Base-by-base conservation (phyloP, 2,888 invertebrate species). In the Tortrix viridana region DNA sequence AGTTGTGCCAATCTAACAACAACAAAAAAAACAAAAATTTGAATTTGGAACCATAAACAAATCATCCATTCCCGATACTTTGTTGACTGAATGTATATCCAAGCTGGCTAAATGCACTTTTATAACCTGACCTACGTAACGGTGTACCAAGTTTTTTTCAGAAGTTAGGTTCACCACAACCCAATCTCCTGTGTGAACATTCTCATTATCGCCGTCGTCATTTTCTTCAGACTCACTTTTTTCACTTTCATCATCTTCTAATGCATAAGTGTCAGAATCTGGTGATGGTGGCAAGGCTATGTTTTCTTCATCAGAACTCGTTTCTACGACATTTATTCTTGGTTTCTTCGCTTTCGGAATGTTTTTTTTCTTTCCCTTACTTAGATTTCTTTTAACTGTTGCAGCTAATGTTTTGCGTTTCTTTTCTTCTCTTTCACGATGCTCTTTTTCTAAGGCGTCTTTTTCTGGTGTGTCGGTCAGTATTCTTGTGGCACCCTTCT, bases 401-500 rank as follows among this genome's bases (percentile, higher is more conserved):
- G 14, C 18, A 23, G 50, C 32, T 43, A 38, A 44, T 37, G 43
- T 48, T 5, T 48, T 20, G 18, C 16, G 46, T 63, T 66, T 56
- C 48, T 58, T 60, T 55, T 52, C 44, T 50, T 50, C 43, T 55
- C 49, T 66, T 66, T 52, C 57, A 47, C 52, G 41, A 61, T 19
- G 41, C 37, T 66, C 65, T 46, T 65, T 49, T 59, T 65, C 60
- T 37, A 66, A 43, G 37, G 43, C 50, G 18, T 65, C 47, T 61
- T 69, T 71, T 67, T 71, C 71, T 1, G 72, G 71, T 47, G 67
- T 71, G 49, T 72, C 71, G 16, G 71, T 73, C 37, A 73, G 48
- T 55, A 71, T 69, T 54, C 50, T 69, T 19, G 70, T 66, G 19
- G 46, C 18, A 20, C 69, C 70, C 66, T 70, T 69, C 65, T 72